A percentile compares a stretch with the other conserved stretches of the same genome.
Evolutionary conservation across 2,888 invertebrate species (phyloP).

Genomic region (Drosophila mimetica): DNA sequence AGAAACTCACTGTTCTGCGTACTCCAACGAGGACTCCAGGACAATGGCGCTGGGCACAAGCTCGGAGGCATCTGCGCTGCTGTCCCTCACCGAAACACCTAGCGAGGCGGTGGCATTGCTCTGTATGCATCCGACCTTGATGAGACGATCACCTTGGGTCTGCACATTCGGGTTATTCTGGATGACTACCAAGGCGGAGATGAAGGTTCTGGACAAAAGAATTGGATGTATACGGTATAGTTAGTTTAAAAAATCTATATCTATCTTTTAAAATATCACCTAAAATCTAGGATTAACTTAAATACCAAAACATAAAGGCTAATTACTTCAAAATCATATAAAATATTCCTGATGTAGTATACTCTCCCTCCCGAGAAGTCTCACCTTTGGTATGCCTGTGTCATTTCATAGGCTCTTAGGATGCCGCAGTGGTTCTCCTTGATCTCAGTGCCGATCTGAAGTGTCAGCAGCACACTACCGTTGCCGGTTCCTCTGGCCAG

Average conservation of each 20-base stretch:
- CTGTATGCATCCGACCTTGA: conserved; percentile 92
- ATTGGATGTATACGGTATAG: too few relatives aligned
- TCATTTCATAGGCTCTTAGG: conserved; percentile 83
- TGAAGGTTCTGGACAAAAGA: conserved; percentile 87
- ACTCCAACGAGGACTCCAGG: conserved; percentile 86
- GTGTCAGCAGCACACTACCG: conserved; percentile 74
- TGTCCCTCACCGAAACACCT: conserved; percentile 47
- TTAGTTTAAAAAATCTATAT: too few relatives aligned
- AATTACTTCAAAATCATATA: too few relatives aligned
- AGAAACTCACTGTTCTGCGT: conserved; percentile 85
- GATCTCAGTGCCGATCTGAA: conserved; percentile 82
- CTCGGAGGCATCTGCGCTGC: conserved; percentile 64
- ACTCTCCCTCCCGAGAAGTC: too few relatives aligned
- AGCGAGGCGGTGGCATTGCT: conserved; percentile 82
- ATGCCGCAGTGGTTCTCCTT: conserved; percentile 83
- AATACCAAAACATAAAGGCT: too few relatives aligned
- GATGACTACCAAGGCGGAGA: conserved; percentile 91
- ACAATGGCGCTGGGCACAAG: conserved; percentile 85
- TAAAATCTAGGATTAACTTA: too few relatives aligned
- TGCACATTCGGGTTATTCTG: conserved; percentile 94
- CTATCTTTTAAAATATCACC: too few relatives aligned
- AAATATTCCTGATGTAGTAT: too few relatives aligned
- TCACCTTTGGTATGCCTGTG: conserved; percentile 80
- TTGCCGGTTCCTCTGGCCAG: conserved; percentile 86
- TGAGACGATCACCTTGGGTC: conserved; percentile 92